Base-by-base conservation (phyloP, 1,140 invertebrate genomes). In the Drosophila repletoides region DNA sequence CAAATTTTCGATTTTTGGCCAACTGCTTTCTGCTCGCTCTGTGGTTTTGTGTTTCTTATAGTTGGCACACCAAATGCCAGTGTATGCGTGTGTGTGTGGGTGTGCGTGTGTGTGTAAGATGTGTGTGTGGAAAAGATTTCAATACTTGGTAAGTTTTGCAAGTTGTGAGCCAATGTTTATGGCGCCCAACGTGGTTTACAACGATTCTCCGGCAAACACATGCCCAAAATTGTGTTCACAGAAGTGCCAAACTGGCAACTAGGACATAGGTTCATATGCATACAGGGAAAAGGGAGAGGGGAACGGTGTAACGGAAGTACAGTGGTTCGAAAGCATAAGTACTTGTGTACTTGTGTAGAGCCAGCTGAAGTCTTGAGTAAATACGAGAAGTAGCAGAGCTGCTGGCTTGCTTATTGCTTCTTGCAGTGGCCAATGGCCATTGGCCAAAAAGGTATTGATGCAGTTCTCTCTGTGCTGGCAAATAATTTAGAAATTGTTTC, bases 101-200 rank as follows among this genome's bases (percentile, higher is more conserved):
- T 56, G 40, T 64, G 46, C 49, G 5, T 36, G 49, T 43, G 29
- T 76, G 28, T 45, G 40, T 43, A 5, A 5, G 3, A 5, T 7
- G 45, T 61, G 21, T 61, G 55, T 56, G 40, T 76, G 67, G 65
- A 75, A 83, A 79, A 68, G 79, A 84, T 84, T 84, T 81, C 77
- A 83, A 86, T 86, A 75, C 60, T 69, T 74, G 73, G 48, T 51
- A 81, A 81, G 69, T 81, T 81, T 77, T 36, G 73, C 43, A 60
- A 83, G 59, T 72, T 83, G 75, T 76, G 69, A 68, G 61, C 79
- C 70, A 72, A 75, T 84, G 75, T 86, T 79, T 79, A 69, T 84
- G 71, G 80, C 55, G 66, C 58, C 53, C 52, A 70, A 51, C 51
- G 60, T 58, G 61, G 43, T 58, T 58, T 58, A 69, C 61, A 75